Conservation (phyloP, 2,113 vertebrate species). For the Oriolus oriolus region DNA sequence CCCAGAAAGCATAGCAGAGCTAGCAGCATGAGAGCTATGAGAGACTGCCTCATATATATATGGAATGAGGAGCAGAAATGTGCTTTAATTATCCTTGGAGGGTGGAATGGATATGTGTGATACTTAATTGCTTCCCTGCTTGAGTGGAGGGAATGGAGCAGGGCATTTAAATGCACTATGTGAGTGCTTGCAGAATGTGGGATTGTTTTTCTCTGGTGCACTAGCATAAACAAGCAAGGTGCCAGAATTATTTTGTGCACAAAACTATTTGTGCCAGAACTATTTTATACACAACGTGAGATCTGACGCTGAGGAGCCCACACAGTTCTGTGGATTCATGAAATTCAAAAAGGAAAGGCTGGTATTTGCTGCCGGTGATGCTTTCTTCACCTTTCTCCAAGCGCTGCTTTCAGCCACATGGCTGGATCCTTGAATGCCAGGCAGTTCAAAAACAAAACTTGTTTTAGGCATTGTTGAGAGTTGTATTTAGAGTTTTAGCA, state of each 20-base stretch:
- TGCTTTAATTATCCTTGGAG: neutral
- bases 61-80: neutral
- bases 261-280: too few species aligned
- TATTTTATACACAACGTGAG: rapidly evolving
- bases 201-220: neutral
- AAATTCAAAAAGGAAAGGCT: neutral
- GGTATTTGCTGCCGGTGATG: neutral
- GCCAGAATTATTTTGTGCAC: neutral
- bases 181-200: neutral
- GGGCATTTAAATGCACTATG: neutral
- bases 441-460: neutral
- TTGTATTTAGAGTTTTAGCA: neutral
- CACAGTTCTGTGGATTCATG: neutral
- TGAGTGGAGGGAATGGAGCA: rapidly evolving
- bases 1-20: neutral
- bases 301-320: neutral
- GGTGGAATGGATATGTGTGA: rapidly evolving
- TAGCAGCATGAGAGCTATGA: neutral
- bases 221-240: rapidly evolving
- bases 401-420: neutral
- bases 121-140: neutral
- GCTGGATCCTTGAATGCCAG: neutral
- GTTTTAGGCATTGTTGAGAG: neutral
- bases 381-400: neutral
- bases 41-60: too few species aligned